Conservation (phyloP, 2,888 invertebrate genomes). For the Trimorus sp. region DNA sequence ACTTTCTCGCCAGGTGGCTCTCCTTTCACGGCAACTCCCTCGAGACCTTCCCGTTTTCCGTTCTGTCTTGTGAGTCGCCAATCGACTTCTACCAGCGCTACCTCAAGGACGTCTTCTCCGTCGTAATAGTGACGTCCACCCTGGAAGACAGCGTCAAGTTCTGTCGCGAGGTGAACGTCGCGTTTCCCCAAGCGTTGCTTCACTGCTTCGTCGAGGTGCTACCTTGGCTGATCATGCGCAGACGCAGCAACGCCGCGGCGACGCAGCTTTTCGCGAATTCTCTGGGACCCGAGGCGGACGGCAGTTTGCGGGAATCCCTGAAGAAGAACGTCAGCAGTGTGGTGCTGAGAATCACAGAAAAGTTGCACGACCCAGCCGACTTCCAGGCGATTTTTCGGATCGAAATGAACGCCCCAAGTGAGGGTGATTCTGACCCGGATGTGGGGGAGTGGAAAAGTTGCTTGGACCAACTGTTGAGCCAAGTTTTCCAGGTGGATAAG, state of each 20-base stretch:
- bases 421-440: slow-evolving; percentile 25
- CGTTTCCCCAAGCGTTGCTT: slow-evolving; percentile 22
- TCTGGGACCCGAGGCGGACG: slow-evolving; percentile 29
- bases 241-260: slow-evolving; percentile 7
- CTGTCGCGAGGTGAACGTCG: slow-evolving; percentile 21
- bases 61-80: slow-evolving; percentile 37
- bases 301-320: slow-evolving; percentile 33
- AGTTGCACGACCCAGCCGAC: slow-evolving; percentile 45
- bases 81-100: slow-evolving; percentile 32
- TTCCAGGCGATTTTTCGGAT: slow-evolving; percentile 40
- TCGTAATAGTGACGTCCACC: slow-evolving; percentile 30
- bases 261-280: slow-evolving; percentile 40
- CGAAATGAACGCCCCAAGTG: slow-evolving; percentile 16
- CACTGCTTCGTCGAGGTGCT: slow-evolving; percentile 49
- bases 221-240: slow-evolving; percentile 50
- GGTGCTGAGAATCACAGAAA: slow-evolving; percentile 48
- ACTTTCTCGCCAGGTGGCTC: slow-evolving; percentile 38
- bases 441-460: slow-evolving; percentile 31
- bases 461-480: slow-evolving; percentile 23
- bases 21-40: slow-evolving; percentile 11
- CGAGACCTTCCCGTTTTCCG: slow-evolving; percentile 38
- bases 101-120: slow-evolving; percentile 37
- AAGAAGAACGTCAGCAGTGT: slow-evolving; percentile 28
- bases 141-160: slow-evolving; percentile 41
- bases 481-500: slow-evolving; percentile 23